Base-by-base conservation (phyloP, 1,140 invertebrate species). In the Tetraneura akinire region DNA sequence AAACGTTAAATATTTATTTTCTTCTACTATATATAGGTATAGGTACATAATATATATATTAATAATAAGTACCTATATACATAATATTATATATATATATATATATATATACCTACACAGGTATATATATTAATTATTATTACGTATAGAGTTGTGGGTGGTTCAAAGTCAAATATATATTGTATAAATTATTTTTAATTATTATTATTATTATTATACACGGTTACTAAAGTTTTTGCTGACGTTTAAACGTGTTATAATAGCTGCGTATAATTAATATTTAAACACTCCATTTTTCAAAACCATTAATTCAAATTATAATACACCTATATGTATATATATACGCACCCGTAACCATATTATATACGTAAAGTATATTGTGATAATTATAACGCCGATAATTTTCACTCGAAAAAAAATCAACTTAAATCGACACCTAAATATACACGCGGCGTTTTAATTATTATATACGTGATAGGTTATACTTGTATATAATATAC, bases 241-340 rank as follows among this genome's bases (percentile, higher is more conserved):
- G 66, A 45, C 66, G 66, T 68, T 68, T 47, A 47, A 47, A 68
- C 21, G 66, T 26, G 32, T 51, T 26, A 60, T 64, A 68, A 37
- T 18, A 21, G n/a, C n/a, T n/a, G n/a, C n/a, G 42, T 23, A 42
- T 68, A 68, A 68, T 68, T 68, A 68, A 47, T 23, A 45, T 68
- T 68, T 47, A 47, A 68, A 68, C 37, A 47, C 37, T 47, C 42
- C 9, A 68, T 68, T 26, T 26, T 68, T 26, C 13, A 14, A 11
- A 68, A 45, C 66, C 66, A 23, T 68, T 68, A 45, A 68, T 68
- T 68, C 45, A 68, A n/a, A 62, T 68, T 16, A 68, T 68, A 23
- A 68, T 47, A 68, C 42, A n/a, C n/a, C n/a, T n/a, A n/a, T n/a
- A n/a, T n/a, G n/a, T n/a, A n/a, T n/a, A n/a, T n/a, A n/a, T n/a